phyloP scores from a whole-genome alignment of 2,888 invertebrate species.

The Brachyptera putata region DNA sequence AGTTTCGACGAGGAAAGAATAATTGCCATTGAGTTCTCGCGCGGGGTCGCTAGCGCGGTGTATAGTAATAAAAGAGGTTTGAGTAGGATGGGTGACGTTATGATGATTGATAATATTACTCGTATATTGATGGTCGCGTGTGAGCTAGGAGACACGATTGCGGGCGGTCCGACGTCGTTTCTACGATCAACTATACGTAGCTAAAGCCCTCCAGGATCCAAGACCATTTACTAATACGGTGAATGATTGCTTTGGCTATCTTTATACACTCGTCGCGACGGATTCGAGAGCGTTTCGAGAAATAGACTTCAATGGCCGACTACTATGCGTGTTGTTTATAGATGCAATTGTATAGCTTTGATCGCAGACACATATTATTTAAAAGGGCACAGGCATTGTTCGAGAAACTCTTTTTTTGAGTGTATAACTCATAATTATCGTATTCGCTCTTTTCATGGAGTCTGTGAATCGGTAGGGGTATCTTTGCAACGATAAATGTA shows the following conservation, averaged over 20 bases:
- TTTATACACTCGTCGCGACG: neutral
- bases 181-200: neutral
- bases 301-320: too few species aligned
- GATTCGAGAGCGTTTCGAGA: neutral
- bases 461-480: too few species aligned
- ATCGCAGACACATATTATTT: too few species aligned
- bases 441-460: too few species aligned
- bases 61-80: too few species aligned
- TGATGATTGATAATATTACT: constrained; percentile 13
- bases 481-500: too few species aligned
- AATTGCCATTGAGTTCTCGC: neutral
- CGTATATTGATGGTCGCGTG: constrained; percentile 12
- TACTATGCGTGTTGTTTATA: too few species aligned
- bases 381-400: too few species aligned
- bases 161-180: neutral
- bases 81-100: neutral
- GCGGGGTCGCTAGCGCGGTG: too few species aligned
- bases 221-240: neutral
- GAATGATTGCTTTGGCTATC: neutral
- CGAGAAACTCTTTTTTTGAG: too few species aligned
- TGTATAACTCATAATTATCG: too few species aligned
- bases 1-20: neutral
- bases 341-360: too few species aligned
- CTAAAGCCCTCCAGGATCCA: neutral
- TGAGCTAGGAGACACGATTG: neutral